Percentiles rank a stretch among this genome's conserved stretches.
These are phyloP conservation scores for Petrosia ficiformis DNA, from an alignment of 37 sponge, comb jelly and placozoan genomes.

Conservation along the genomic window DNA sequence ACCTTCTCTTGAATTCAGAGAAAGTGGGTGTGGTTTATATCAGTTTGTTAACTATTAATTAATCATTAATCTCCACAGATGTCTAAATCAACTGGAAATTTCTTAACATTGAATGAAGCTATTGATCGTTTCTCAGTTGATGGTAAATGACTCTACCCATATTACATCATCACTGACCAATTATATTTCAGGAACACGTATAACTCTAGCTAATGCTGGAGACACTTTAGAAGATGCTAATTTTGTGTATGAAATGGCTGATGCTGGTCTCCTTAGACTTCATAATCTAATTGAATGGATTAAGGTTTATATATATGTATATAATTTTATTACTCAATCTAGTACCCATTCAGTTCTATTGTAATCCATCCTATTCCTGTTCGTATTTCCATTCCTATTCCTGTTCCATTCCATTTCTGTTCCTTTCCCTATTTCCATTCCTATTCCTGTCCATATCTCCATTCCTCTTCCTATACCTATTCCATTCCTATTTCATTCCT, in stretches of 20 bases:
- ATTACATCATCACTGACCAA: too few species aligned
- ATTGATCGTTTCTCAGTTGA: slow-evolving; percentile 79
- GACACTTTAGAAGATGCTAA: slow-evolving; percentile 98
- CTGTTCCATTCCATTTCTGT: too few species aligned
- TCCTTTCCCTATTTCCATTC: too few species aligned
- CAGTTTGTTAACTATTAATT: not conserved
- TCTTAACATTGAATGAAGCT: slow-evolving; percentile 62
- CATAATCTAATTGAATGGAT: slow-evolving; percentile 90
- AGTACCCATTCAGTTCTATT: too few species aligned
- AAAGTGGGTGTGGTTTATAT: slow-evolving; percentile 40
- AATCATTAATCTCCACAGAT: slow-evolving; percentile 21
- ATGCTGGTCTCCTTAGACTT: slow-evolving; percentile 88
- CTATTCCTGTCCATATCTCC: too few species aligned
- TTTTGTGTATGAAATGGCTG: slow-evolving; percentile 91
- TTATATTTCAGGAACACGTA: slow-evolving; percentile 77
- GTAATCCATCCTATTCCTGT: too few species aligned
- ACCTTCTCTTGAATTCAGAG: slow-evolving; percentile 79
- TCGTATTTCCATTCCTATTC: too few species aligned
- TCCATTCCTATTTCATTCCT: too few species aligned
- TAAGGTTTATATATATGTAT: too few species aligned
- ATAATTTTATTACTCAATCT: too few species aligned
- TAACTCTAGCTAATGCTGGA: slow-evolving; percentile 97
- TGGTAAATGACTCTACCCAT: slow-evolving; percentile 52
- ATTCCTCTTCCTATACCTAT: too few species aligned
- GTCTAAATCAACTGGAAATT: slow-evolving; percentile 81